Evolutionary conservation across 2,888 invertebrate genomes (phyloP), one percentile per base, ranked within the genome.

Genomic region (Drosophila birchii): DNA sequence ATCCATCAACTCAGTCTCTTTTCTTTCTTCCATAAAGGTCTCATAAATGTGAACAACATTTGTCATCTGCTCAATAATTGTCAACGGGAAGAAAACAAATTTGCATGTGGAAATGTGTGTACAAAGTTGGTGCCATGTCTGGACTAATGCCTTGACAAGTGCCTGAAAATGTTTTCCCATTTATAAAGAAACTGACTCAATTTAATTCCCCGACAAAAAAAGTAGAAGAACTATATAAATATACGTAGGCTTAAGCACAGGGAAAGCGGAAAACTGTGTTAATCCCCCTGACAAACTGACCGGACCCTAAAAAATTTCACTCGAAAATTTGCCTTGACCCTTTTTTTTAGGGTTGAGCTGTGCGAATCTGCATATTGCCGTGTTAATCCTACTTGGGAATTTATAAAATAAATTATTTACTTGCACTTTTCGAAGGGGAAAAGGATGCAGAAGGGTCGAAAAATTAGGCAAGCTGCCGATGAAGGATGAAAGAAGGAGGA

Each of bases 401-500:
- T 83, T 88, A 83, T 79, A 88, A 88, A 88, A 83, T 84, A 84
- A 84, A 88, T 84, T 84, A 88, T 84, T 84, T 84, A 84, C 81
- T 86, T 75, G 78, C 64, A 71, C 53, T 20, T 1, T 34, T 14
- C 54, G 29, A 16, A 23, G 16, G 45, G 7, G n/a, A 34, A 43
- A 41, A 51, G 3, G 5, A 12, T 12, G 45, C 70, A 59, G 56
- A 64, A 69, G 56, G 61, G 45, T 34, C 55, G 70, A 71, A 73
- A 80, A 78, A 86, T 88, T 66, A 69, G 67, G 68, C 57, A 57
- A 54, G 43, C 57, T 26, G 20, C 60, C 20, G 8, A 36, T 51
- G 62, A 41, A 34, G n/a, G 54, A 23, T 29, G 41, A 32, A 39
- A 55, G 51, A n/a, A 23, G 7, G 1, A 6, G n/a, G 11, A 4